These are phyloP conservation scores for Pelmatolapia mariae DNA, from an alignment of 2,113 vertebrate genomes.

Conservation along the genomic window DNA sequence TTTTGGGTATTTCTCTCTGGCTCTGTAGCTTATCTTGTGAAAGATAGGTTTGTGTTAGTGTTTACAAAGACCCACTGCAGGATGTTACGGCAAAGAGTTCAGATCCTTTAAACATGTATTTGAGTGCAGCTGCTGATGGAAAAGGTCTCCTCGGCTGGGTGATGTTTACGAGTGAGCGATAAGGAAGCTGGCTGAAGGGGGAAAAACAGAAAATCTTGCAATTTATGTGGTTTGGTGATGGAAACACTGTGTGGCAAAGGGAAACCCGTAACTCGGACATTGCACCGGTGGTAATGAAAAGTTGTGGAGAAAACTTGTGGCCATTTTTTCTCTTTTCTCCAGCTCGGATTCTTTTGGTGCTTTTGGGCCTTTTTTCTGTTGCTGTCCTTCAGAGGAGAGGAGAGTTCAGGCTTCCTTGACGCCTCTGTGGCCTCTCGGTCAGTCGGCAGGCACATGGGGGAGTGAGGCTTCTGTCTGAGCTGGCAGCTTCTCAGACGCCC, in stretches of 20 bases:
- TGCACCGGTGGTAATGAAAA: not conserved
- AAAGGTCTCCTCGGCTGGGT: not conserved
- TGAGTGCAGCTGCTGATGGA: slow-evolving; percentile 1
- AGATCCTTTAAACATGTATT: not conserved
- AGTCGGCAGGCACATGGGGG: slow-evolving; percentile 21
- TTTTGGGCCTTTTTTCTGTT: not conserved
- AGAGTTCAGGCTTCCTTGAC: not conserved
- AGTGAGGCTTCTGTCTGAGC: slow-evolving; percentile 36
- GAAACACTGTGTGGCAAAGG: slow-evolving; percentile 20
- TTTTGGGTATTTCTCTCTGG: not conserved
- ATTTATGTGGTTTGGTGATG: slow-evolving; percentile 36
- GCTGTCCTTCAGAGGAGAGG: not conserved
- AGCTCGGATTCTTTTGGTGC: not conserved
- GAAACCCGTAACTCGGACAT: slow-evolving; percentile 22
- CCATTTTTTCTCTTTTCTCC: not conserved
- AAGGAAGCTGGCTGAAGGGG: not conserved
- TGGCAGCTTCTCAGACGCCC: slow-evolving; percentile 51
- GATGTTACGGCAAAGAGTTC: not conserved
- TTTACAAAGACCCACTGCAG: not conserved
- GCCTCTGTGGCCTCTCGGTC: slow-evolving; percentile 22
- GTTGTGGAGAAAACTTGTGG: not conserved
- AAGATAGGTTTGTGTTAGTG: not conserved
- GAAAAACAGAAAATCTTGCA: not conserved
- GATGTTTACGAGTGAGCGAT: slow-evolving; percentile 14
- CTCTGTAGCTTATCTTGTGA: not conserved